A percentile compares a stretch with the other conserved stretches of the same genome.
Evolutionary conservation across 2,888 invertebrate species (phyloP).

Genomic region (Eremobia ochroleuca): DNA sequence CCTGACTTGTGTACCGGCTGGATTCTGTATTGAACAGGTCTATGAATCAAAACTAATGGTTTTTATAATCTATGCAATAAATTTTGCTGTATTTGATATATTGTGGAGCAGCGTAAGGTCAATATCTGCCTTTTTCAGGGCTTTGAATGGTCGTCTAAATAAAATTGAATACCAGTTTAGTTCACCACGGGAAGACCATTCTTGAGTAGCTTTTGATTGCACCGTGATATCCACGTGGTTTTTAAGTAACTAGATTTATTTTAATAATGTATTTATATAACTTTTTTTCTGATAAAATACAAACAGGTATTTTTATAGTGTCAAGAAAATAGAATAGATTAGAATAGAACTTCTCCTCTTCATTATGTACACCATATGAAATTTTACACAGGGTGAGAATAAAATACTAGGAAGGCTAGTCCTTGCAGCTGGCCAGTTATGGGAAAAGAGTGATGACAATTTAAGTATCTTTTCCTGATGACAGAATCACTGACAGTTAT

Average conservation of each 20-base stretch:
- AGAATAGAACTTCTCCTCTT: not conserved
- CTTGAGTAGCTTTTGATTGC: not conserved
- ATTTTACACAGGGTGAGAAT: not conserved
- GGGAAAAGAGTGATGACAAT: not conserved
- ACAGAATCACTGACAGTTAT: not conserved
- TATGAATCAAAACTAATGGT: conserved; percentile 43
- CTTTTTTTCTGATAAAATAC: not conserved
- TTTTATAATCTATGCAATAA: conserved; percentile 36
- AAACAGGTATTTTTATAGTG: not conserved
- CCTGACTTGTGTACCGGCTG: conserved; percentile 24
- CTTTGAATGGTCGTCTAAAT: not conserved
- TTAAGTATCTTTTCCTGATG: not conserved
- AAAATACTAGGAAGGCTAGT: not conserved
- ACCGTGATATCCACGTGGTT: not conserved
- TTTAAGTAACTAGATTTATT: not conserved
- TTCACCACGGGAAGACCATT: not conserved
- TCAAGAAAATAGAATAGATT: not conserved
- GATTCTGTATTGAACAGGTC: conserved; percentile 24
- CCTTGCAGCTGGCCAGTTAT: not conserved
- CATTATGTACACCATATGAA: not conserved
- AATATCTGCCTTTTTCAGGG: conserved; percentile 6
- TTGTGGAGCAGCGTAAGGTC: conserved; percentile 10
- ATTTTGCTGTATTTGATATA: conserved; percentile 31
- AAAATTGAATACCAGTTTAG: not conserved
- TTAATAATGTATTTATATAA: not conserved